Percentiles rank a stretch among this genome's conserved stretches.
Conservation (phyloP, 2,797 vertebrate species). For the Craterocephalus amniculus region DNA sequence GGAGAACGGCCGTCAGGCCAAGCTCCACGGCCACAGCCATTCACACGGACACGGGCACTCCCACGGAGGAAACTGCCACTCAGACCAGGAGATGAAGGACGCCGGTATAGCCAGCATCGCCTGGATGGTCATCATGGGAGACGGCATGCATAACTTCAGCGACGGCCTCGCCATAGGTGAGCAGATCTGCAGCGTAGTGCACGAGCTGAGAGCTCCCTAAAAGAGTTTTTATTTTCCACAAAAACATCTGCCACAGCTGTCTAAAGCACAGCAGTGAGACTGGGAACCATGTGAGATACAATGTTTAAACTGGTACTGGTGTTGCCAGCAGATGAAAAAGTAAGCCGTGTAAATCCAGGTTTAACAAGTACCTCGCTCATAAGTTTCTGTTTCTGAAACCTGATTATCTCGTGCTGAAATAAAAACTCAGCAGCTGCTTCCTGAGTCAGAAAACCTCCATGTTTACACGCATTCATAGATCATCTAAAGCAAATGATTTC, state of each 20-base stretch:
- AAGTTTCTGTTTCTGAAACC: too few relatives aligned
- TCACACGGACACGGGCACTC: constrained; percentile 91
- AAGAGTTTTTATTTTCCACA: too few relatives aligned
- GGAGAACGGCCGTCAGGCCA: constrained; percentile 66
- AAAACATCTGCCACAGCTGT: neutral
- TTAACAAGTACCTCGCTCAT: too few relatives aligned
- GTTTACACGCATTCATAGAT: neutral
- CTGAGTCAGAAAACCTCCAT: neutral
- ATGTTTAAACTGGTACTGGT: too few relatives aligned
- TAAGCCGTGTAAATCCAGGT: neutral
- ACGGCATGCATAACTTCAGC: constrained; percentile 99
- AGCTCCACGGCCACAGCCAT: constrained; percentile 79
- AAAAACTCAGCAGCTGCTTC: neutral
- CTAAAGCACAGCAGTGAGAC: neutral
- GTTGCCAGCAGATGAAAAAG: neutral
- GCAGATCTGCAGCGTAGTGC: neutral
- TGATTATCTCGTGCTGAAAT: neutral
- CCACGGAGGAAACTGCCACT: constrained; percentile 96
- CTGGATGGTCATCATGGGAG: constrained; percentile 99
- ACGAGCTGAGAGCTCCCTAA: too few relatives aligned
- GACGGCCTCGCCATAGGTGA: constrained; percentile 97
- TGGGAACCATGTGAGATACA: too few relatives aligned
- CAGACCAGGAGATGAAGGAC: constrained; percentile 95
- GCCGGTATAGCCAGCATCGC: constrained; percentile 97
- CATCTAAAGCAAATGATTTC: too few relatives aligned